Base-by-base conservation (phyloP, 2,888 invertebrate genomes). In the Agapostemon virescens region DNA sequence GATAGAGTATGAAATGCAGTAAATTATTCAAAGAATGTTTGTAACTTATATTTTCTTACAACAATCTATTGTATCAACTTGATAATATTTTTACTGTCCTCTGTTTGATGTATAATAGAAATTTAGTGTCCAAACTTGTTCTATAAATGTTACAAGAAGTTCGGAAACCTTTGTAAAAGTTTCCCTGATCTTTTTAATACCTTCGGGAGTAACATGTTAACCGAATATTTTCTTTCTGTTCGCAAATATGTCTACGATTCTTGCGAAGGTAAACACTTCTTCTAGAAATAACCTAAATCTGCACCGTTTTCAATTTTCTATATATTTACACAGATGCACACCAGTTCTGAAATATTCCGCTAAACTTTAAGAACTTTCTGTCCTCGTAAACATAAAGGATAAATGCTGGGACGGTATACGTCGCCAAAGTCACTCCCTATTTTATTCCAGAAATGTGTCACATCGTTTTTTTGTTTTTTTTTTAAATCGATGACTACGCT, bases 321-420 rank as follows among this genome's bases (percentile, higher is more conserved):
- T 63, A 49, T 52, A 61, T 66, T 23, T 42, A 36, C 61, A 15
- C 6, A 30, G n/a, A 52, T 63, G 52, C 64, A 40, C 63, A 67
- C 9, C 36, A 63, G n/a, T 42, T 76, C 26, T 63, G 42, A 55
- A 69, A 78, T 69, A 77, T 40, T 55, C 33, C n/a, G n/a, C 15
- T 36, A 33, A 77, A 78, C 67, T 77, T 52, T 26, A 52, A 52
- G 52, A 69, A 76, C 40, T 30, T 63, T 77, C 77, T 52, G 68
- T 64, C 64, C 33, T 64, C 69, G 77, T 77, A 78, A 78, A 76
- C 52, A 55, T 69, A 69, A 64, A 69, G 69, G 26, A 78, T 77
- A 52, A 52, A 76, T 63, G n/a, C 61, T 38, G 13, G 15, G 38
- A n/a, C 23, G n/a, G n/a, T 69, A 64, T 38, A 64, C 23, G 52